These are phyloP conservation scores for Elanus axillaris DNA, from an alignment of 2,113 vertebrate genomes.

Conservation along the genomic window DNA sequence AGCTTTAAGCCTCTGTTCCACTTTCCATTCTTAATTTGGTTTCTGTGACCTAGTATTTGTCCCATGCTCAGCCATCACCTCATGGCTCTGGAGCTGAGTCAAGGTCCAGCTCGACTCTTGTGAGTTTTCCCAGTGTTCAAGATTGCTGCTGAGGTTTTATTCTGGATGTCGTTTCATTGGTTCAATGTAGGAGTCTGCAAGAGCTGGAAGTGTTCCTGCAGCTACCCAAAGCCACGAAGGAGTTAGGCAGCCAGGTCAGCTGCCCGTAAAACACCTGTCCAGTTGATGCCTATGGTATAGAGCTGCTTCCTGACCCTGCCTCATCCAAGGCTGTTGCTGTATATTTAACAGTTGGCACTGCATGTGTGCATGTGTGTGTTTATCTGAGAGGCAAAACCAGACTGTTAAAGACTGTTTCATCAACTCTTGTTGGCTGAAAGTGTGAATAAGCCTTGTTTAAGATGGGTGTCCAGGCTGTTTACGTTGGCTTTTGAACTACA, in stretches of 20 bases:
- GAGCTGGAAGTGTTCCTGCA: neutral
- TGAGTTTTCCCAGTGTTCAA: neutral
- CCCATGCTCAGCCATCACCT: neutral
- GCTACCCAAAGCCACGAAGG: neutral
- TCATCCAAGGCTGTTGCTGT: neutral
- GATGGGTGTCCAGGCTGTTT: neutral
- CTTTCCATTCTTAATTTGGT: conserved; percentile 33
- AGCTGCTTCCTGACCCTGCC: neutral
- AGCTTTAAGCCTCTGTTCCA: neutral
- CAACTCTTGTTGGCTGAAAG: neutral
- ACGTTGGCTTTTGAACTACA: neutral
- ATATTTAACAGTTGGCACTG: neutral
- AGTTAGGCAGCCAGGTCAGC: neutral
- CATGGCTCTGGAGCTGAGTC: neutral
- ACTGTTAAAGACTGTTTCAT: conserved; percentile 14
- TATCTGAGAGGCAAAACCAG: neutral
- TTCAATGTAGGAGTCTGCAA: neutral
- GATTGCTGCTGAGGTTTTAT: neutral
- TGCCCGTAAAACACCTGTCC: neutral
- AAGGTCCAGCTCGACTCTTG: neutral
- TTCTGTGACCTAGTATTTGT: conserved; percentile 42
- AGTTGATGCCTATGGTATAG: neutral
- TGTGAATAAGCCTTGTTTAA: neutral
- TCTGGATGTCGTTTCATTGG: neutral
- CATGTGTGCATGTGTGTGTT: neutral